Evolutionary conservation across 2,888 invertebrate species (phyloP), one percentile per base, ranked within the genome.

Genomic region (Elysia crispata): DNA sequence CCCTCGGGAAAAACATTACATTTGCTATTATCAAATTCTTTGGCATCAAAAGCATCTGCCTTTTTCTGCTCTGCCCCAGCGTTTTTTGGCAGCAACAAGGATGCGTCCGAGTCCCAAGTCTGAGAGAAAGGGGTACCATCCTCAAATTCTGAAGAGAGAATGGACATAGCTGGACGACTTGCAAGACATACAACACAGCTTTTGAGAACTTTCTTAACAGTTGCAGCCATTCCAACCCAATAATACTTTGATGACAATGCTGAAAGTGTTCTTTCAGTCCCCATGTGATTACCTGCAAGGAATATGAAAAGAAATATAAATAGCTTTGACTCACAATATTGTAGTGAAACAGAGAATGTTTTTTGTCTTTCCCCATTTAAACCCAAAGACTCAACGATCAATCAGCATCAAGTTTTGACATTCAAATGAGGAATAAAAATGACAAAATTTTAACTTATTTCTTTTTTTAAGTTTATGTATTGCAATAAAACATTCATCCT

Each of bases 211-310:
- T 85, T 82, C n/a, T 82, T 80, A 1, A 86, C 85, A 25, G 82
- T 81, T 33, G 81, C 80, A 18, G 83, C 83, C 78, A 86, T 86
- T 62, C 86, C 85, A 11, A 85, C 83, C 85, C 85, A 86, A 76
- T 87, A 87, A 57, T 83, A 87, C 54, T 82, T 82, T 28, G 82
- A 78, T 25, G 83, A 82, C 41, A 87, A 77, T 11, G 81, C 72
- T 50, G 73, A 75, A 0, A 82, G 66, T 11, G 86, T 84, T 50
- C 85, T 85, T 41, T 87, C 87, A 18, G 85, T 83, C 6, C 86
- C 85, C 76, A 82, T 77, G 81, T 87, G 87, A 20, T 60, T 82
- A 60, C 87, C 87, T 86, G 79, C 13, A 18, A 23, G 73, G n/a
- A 66, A 73, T 15, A 70, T 41, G 41, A n/a, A n/a, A n/a, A n/a